A percentile compares a stretch with the other conserved stretches of the same genome.
Conservation (phyloP, 1,140 invertebrate species). For the Sycobia sp. region DNA sequence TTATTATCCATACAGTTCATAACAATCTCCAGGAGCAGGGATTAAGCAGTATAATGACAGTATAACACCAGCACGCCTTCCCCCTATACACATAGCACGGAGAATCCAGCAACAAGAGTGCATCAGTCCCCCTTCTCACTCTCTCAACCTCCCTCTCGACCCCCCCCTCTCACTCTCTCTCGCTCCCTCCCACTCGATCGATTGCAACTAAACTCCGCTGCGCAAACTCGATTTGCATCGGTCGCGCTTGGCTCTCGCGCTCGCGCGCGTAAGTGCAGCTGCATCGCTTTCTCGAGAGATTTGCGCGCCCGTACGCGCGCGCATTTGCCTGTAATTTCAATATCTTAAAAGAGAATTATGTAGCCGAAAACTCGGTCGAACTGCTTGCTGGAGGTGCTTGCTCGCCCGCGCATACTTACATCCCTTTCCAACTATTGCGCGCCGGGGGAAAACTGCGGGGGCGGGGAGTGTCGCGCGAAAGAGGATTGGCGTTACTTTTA, state of each 20-base stretch:
- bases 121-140: neutral
- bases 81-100: too few species aligned
- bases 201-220: constrained; percentile 40
- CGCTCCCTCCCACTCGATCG: constrained; percentile 32
- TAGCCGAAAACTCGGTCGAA: constrained; percentile 23
- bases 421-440: too few species aligned
- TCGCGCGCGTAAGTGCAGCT: constrained; percentile 27
- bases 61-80: too few species aligned
- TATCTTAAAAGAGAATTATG: constrained; percentile 43
- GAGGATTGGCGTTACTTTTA: too few species aligned
- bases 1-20: too few species aligned
- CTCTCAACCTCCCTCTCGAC: constrained; percentile 30
- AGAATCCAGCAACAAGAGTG: neutral
- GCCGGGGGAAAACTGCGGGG: too few species aligned
- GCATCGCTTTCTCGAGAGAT: constrained; percentile 39
- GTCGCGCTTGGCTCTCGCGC: constrained; percentile 15
- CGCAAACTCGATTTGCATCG: constrained; percentile 44
- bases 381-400: too few species aligned
- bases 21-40: too few species aligned
- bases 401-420: too few species aligned
- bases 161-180: constrained; percentile 2
- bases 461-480: too few species aligned
- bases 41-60: too few species aligned
- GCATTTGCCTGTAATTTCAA: constrained; percentile 37
- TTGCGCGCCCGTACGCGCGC: constrained; percentile 5